Base-by-base conservation (phyloP, 2,888 invertebrate species). In the Netelia fuscicornis region DNA sequence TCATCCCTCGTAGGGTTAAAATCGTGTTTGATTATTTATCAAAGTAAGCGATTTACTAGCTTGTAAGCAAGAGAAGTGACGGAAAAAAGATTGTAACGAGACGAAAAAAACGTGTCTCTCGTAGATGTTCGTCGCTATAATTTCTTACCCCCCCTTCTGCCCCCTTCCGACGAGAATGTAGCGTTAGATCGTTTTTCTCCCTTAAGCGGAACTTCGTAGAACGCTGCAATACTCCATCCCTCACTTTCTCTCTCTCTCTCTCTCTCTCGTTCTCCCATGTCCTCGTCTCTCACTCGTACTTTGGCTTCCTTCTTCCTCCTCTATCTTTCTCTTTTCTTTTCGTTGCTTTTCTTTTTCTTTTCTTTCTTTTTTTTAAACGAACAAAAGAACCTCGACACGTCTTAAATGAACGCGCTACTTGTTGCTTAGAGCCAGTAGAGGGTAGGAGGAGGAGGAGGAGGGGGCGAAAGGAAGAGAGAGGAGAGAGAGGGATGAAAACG, bases 331-430 rank as follows among this genome's bases (percentile, higher is more conserved):
- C 90, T 92, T 70, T 80, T 80, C 70, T 77, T 70, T 60, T 52
- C 65, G 75, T 77, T 52, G 72, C 20, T 20, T 20, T 20, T 20
- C 74, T 84, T 83, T 68, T 80, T 77, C 70, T 79, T 70, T 60
- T 52, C 65, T 78, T 77, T 54, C 70, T 87, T 90, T 92, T 91
- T 91, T 91, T 89, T 90, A 91, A 92, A 92, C 90, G 93, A 93
- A 93, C 93, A 94, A 93, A 93, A 94, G 92, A 93, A 93, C 90
- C 91, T 89, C 92, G 92, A 92, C 93, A 91, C 93, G 92, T 94
- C 93, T 94, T 93, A 93, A 94, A 94, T 93, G 93, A 94, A 93
- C 93, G 93, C 93, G 93, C 93, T 92, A 94, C 93, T 93, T 94
- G 93, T 94, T 94, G 93, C 93, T 92, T 91, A 89, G 90, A 89